A percentile compares a stretch with the other conserved stretches of the same genome.
phyloP scores from a whole-genome alignment of 2,797 vertebrate genomes.

The Characodon lateralis region DNA sequence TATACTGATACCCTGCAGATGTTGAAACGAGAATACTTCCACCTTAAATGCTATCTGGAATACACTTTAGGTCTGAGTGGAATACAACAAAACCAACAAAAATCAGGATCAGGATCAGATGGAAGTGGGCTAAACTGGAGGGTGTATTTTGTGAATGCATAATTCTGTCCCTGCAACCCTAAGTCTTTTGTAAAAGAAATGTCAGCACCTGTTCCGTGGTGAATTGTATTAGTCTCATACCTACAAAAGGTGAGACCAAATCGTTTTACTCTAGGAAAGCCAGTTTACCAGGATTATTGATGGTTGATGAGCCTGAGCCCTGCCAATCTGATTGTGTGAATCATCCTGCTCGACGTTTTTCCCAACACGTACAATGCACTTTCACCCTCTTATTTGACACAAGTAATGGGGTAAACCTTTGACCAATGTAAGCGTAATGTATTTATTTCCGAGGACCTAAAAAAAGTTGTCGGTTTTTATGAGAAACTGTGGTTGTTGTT shows the following conservation, averaged over 20 bases:
- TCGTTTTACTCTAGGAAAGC: neutral
- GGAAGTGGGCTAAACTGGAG: neutral
- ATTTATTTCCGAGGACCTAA: conserved; percentile 72
- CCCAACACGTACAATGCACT: conserved; percentile 66
- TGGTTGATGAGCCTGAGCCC: neutral
- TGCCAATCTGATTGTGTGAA: conserved; percentile 39
- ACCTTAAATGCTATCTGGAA: conserved; percentile 7
- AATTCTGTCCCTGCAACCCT: neutral
- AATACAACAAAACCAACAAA: conserved; percentile 2
- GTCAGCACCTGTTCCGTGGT: neutral
- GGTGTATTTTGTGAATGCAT: neutral
- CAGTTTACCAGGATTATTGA: conserved; percentile 1
- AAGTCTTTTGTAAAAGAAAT: neutral
- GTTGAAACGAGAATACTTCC: neutral
- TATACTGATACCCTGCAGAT: conserved; percentile 16
- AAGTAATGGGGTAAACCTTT: conserved; percentile 55
- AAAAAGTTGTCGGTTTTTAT: conserved; percentile 61
- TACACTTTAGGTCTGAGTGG: neutral
- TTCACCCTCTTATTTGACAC: conserved; percentile 69
- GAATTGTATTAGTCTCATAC: neutral
- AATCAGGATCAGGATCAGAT: conserved; percentile 16
- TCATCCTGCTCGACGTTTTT: conserved; percentile 38
- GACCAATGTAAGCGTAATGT: conserved; percentile 58
- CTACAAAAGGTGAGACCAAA: neutral
- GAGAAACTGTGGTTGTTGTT: conserved; percentile 74